Percentiles rank a stretch among this genome's conserved stretches.
These are phyloP conservation scores for Dynastes tityus DNA, from an alignment of 2,888 invertebrate genomes.

Conservation along the genomic window DNA sequence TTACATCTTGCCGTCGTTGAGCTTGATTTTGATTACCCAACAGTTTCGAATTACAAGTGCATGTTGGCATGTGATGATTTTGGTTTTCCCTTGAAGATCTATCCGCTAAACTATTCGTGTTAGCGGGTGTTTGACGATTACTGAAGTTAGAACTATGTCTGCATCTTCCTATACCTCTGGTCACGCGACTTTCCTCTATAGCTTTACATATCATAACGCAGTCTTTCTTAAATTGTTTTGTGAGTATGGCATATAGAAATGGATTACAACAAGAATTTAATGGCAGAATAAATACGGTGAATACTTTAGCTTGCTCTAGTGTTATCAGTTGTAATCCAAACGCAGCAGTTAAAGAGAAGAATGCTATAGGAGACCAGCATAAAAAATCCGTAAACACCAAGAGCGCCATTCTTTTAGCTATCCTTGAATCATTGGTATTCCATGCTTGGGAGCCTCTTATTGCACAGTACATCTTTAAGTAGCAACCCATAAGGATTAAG, in stretches of 20 bases:
- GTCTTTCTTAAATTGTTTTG: conserved; percentile 98
- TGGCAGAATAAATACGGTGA: conserved; percentile 96
- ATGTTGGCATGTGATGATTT: conserved; percentile 74
- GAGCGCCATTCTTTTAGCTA: conserved; percentile 97
- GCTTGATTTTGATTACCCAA: conserved; percentile 68
- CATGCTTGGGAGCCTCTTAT: conserved; percentile 97
- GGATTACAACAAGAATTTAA: conserved; percentile 98
- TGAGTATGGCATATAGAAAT: conserved; percentile 96
- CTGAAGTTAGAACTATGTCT: conserved; percentile 91
- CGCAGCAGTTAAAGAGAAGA: conserved; percentile 94
- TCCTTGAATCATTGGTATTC: conserved; percentile 97
- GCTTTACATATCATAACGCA: conserved; percentile 96
- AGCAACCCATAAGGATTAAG: conserved; percentile 94
- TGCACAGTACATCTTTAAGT: conserved; percentile 97
- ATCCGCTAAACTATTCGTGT: conserved; percentile 88
- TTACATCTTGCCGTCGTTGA: conserved; percentile 60
- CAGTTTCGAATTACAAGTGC: conserved; percentile 75
- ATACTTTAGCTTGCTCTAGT: conserved; percentile 95
- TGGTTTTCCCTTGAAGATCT: conserved; percentile 84
- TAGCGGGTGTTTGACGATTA: conserved; percentile 89
- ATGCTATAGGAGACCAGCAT: conserved; percentile 98
- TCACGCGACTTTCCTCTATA: conserved; percentile 94
- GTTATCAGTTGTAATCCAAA: conserved; percentile 93
- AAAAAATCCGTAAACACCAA: conserved; percentile 97
- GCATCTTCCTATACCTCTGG: conserved; percentile 89